Conservation (phyloP, 2,888 invertebrate species). For the Scaptomyza reducta region DNA sequence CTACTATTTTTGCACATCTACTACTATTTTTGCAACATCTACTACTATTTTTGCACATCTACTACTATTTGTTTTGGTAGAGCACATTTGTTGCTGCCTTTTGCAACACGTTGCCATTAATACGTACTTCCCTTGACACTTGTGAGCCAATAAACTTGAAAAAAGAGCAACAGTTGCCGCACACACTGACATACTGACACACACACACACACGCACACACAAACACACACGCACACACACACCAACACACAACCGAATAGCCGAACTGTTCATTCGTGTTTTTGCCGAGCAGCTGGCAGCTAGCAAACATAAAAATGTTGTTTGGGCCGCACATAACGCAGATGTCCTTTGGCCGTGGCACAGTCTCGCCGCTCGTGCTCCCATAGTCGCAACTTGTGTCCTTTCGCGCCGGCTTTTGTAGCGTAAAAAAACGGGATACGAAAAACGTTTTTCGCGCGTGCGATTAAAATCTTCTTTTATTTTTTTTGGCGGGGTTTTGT, state of each 20-base stretch:
- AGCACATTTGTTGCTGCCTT: conserved; percentile 21
- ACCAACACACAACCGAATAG: conserved; percentile 8
- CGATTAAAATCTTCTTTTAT: background rate
- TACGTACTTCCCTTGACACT: conserved; percentile 77
- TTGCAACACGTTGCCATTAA: conserved; percentile 79
- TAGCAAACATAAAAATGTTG: conserved; percentile 18
- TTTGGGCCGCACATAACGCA: conserved; percentile 72
- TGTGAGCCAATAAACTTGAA: conserved; percentile 81
- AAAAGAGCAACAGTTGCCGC: conserved; percentile 82
- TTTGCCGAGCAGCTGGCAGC: conserved; percentile 29
- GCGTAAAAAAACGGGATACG: conserved; percentile 9
- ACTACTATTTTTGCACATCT: too few relatives aligned
- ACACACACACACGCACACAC: conserved; percentile 5
- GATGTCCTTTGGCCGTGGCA: conserved; percentile 77
- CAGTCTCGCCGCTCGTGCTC: conserved; percentile 63
- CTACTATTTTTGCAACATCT: too few relatives aligned
- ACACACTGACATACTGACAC: conserved; percentile 31
- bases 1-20: too few relatives aligned
- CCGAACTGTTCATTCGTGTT: conserved; percentile 40
- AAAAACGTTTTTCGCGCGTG: conserved; percentile 14
- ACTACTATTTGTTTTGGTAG: conserved; percentile 1
- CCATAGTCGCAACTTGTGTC: conserved; percentile 27
- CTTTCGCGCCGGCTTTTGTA: conserved; percentile 57
- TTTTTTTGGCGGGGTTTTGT: conserved; percentile 5
- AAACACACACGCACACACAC: conserved; percentile 14